A percentile compares a stretch with the other conserved stretches of the same genome.
Conservation (phyloP, 2,113 vertebrate genomes). For the Alosa alosa region DNA sequence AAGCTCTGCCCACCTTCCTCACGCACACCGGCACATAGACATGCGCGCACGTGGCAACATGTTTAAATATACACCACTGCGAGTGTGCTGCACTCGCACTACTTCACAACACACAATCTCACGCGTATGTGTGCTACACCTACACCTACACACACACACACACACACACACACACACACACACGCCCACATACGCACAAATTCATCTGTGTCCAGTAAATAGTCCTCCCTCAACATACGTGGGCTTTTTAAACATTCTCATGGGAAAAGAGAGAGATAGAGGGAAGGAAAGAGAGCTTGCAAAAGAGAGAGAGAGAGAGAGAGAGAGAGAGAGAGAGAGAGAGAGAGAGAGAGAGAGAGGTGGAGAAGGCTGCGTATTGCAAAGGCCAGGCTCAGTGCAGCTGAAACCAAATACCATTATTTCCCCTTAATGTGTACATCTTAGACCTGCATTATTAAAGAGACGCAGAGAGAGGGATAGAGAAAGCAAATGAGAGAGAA, state of each 20-base stretch:
- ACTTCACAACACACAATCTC: too few species aligned
- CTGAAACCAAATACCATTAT: constrained; percentile 50
- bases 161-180: constrained; percentile 32
- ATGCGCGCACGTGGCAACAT: not conserved
- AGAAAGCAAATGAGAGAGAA: not conserved
- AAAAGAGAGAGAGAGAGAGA: not conserved
- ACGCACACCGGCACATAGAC: not conserved
- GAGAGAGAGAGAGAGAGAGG: not conserved
- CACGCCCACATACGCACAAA: constrained; percentile 22
- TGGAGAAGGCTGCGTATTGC: constrained; percentile 35
- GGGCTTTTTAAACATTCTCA: constrained; percentile 42
- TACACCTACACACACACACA: constrained; percentile 19
- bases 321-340: not conserved
- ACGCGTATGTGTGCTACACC: not conserved
- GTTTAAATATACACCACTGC: not conserved
- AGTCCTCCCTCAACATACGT: constrained; percentile 46
- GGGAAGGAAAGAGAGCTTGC: too few species aligned
- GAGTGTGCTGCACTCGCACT: too few species aligned
- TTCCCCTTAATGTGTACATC: constrained; percentile 41
- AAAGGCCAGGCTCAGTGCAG: constrained; percentile 43
- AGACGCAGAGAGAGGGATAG: constrained; percentile 23
- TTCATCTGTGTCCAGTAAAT: constrained; percentile 37
- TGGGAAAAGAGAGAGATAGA: constrained; percentile 18
- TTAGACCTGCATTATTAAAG: constrained; percentile 50
- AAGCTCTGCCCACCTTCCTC: not conserved